Evolutionary conservation across 2,888 invertebrate species (phyloP).

Genomic region (Dyspetes luteomarginatus): DNA sequence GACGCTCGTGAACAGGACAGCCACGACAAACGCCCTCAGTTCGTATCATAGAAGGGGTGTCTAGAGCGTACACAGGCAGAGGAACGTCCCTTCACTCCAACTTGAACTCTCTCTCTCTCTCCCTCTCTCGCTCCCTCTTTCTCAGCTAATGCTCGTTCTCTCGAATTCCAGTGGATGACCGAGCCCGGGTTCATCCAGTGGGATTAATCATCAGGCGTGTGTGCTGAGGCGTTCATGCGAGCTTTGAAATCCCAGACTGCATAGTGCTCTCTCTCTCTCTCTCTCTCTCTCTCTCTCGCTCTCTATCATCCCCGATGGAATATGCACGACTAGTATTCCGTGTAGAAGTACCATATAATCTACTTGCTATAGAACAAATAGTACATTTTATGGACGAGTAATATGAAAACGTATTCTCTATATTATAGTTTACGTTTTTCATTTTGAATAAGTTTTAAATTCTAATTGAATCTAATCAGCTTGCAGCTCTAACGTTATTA

Average conservation of each 20-base stretch:
- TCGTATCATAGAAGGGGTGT: slow-evolving; percentile 26
- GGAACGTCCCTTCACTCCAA: slow-evolving; percentile 25
- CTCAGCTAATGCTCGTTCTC: slow-evolving; percentile 33
- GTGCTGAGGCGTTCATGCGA: slow-evolving; percentile 50
- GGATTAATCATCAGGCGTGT: slow-evolving; percentile 61
- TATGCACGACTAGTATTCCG: slow-evolving; percentile 19
- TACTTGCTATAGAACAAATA: neutral
- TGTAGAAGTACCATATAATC: slow-evolving; percentile 1
- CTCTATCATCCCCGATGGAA: slow-evolving; percentile 22
- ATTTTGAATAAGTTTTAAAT: no score
- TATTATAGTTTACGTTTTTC: no score
- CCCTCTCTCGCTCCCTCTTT: neutral
- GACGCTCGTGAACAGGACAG: slow-evolving; percentile 52
- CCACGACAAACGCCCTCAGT: slow-evolving; percentile 56
- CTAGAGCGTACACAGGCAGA: slow-evolving; percentile 26
- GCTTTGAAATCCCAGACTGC: slow-evolving; percentile 56
- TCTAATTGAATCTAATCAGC: no score
- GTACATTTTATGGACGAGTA: neutral
- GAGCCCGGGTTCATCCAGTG: slow-evolving; percentile 58
- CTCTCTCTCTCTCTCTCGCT: slow-evolving; percentile 11
- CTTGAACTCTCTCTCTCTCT: slow-evolving; percentile 12
- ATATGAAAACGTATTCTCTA: no score
- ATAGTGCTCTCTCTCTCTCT: neutral
- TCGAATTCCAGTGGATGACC: slow-evolving; percentile 54
- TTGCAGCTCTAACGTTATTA: no score